Base-by-base conservation (phyloP, 2,797 vertebrate species). In the Spheniscus humboldti region DNA sequence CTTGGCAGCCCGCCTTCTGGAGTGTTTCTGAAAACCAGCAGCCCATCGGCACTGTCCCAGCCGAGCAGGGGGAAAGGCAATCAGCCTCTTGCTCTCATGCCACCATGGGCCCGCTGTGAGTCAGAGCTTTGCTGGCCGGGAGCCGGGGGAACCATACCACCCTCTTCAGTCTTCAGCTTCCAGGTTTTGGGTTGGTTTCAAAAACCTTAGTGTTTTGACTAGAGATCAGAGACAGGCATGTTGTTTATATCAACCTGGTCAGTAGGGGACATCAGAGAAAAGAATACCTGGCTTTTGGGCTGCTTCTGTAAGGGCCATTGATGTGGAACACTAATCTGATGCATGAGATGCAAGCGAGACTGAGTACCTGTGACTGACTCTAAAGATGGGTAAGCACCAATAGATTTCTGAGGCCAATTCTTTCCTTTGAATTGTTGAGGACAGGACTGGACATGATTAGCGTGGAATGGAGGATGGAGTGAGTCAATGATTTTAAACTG, bases 271-370 rank as follows among this genome's bases (percentile, higher is more conserved):
- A 59, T 24, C 11, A 82, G 9, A 47, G n/a, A 45, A 76, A 72
- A 85, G 31, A 28, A 55, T 33, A 48, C 3, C 7, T 62, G 30
- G 5, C 7, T 84, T 85, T 87, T 48, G 27, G 56, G 4, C n/a
- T 88, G 27, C 18, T 71, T 69, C 60, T 55, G 11, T 48, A 48
- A 24, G 11, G 14, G 35, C 8, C 8, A 7, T 5, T 43, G 41
- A 57, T 14, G 12, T 37, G 41, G n/a, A 94, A 33, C 5, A 55
- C 31, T 35, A 48, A 71, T 24, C 16, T 64, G 45, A 53, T 28
- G 8, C 14, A 57, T 0, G 2, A 45, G 18, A 30, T 47, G 24
- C 4, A n/a, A 43, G 17, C 0, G 0, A 69, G 27, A 30, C 20
- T 23, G 16, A 30, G 5, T 68, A 63, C 48, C 48, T 79, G 45